A percentile compares a stretch with the other conserved stretches of the same genome.
Conservation (phyloP, 1,140 invertebrate genomes). For the Pseudomyrmex dendroicus region DNA sequence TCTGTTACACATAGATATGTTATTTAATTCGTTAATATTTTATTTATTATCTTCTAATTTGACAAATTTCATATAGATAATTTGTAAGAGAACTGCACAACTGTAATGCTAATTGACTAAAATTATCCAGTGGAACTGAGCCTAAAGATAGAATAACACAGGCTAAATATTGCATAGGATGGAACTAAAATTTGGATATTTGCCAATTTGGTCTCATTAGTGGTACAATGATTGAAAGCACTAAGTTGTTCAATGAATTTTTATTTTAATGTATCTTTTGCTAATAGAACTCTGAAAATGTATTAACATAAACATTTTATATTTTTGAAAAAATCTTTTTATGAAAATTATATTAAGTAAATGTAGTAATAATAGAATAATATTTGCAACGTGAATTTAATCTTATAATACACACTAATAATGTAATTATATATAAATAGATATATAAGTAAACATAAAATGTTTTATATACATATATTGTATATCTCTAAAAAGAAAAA, state of each 20-base stretch:
- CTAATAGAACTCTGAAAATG: neutral
- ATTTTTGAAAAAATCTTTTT: too few species aligned
- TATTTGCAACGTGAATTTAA: too few species aligned
- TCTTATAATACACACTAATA: too few species aligned
- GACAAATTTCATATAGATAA: neutral
- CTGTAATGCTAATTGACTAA: constrained; percentile 31
- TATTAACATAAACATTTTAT: neutral
- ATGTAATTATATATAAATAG: too few species aligned
- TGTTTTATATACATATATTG: too few species aligned
- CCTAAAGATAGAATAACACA: constrained; percentile 37
- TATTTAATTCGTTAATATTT: neutral
- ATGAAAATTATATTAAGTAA: too few species aligned
- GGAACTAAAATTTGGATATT: constrained; percentile 58
- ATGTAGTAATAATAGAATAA: too few species aligned
- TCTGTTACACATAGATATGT: constrained; percentile 26
- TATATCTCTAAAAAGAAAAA: too few species aligned
- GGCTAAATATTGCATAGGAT: constrained; percentile 46
- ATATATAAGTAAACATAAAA: too few species aligned
- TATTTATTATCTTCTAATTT: neutral
- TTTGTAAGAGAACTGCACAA: too few species aligned
- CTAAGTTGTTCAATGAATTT: neutral
- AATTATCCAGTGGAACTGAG: constrained; percentile 30
- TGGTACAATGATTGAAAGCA: constrained; percentile 23
- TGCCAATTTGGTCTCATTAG: constrained; percentile 70
- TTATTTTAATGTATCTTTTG: neutral